phyloP scores from a whole-genome alignment of 2,797 vertebrate species.

The Huso huso region DNA sequence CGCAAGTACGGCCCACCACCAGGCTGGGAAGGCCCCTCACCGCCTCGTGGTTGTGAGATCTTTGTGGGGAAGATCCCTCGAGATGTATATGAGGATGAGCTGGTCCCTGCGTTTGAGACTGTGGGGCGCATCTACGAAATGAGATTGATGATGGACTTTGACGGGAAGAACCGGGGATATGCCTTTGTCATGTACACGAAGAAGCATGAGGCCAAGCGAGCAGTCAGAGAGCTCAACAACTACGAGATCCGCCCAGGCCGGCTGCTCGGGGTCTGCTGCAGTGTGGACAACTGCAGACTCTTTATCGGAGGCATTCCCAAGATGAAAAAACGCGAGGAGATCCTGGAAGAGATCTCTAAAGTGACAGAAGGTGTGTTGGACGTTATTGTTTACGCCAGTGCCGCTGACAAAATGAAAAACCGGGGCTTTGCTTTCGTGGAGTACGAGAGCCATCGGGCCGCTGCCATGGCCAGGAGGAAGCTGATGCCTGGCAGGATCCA shows the following conservation, averaged over 20 bases:
- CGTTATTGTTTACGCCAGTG: slow-evolving; percentile 94
- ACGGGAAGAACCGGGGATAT: slow-evolving; percentile 93
- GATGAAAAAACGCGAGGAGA: slow-evolving; percentile 98
- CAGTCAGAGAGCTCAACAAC: slow-evolving; percentile 94
- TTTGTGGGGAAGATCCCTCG: slow-evolving; percentile 97
- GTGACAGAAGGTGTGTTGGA: slow-evolving; percentile 95
- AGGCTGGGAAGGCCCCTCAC: slow-evolving; percentile 78
- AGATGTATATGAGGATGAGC: slow-evolving; percentile 93
- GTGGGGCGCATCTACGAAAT: slow-evolving; percentile 95
- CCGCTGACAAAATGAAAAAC: slow-evolving; percentile 98
- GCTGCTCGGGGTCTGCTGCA: slow-evolving; percentile 91
- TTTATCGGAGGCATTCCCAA: slow-evolving; percentile 98
- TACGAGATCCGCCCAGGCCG: slow-evolving; percentile 90
- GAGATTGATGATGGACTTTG: slow-evolving; percentile 99
- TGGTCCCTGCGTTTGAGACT: slow-evolving; percentile 88
- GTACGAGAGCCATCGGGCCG: slow-evolving; percentile 93
- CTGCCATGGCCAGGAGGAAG: slow-evolving; percentile 95
- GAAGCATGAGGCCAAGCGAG: slow-evolving; percentile 89
- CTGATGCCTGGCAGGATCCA: slow-evolving; percentile 96
- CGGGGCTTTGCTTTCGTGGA: slow-evolving; percentile 96
- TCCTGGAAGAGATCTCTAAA: slow-evolving; percentile 93
- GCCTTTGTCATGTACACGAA: slow-evolving; percentile 96
- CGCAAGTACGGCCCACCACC: slow-evolving; percentile 94
- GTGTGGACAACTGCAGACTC: slow-evolving; percentile 94
- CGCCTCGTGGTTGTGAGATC: slow-evolving; percentile 89